Base-by-base conservation (phyloP, 2,888 invertebrate genomes). In the Amblyjoppa fuscipennis region DNA sequence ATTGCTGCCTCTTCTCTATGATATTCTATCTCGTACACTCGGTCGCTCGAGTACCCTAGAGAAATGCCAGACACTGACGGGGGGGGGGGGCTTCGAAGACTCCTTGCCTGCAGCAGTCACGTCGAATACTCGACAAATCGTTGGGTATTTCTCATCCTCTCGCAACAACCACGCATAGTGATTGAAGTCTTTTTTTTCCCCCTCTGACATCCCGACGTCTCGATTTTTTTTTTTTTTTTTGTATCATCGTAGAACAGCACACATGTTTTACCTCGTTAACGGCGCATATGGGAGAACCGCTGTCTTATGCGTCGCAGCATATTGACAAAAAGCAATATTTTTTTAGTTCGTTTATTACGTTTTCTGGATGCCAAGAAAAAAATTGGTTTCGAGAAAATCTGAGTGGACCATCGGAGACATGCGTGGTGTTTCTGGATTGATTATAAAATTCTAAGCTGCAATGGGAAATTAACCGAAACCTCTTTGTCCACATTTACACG, bases 51-150 rank as follows among this genome's bases (percentile, higher is more conserved):
- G 49, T 61, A 68, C 74, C 59, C 38, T 49, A 31, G 74, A 61
- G 74, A 69, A 83, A 73, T 59, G 41, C 45, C 68, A 74, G 74
- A 71, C 76, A 66, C 53, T 34, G 51, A 61, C 38, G 64, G 59
- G 20, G 20, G 59, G 20, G 20, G 20, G 20, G 45, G 66, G 49
- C 38, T 68, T 38, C 41, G 45, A 45, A 70, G 45, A 64, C 53
- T 51, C 70, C 28, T 53, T 20, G 74, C 75, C 79, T 41, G 76
- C 76, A 68, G 76, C 76, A 28, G 45, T 81, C 81, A 69, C 81
- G 81, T 81, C 75, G 59, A 70, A 49, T 59, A 20, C 41, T 66
- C 70, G 82, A 77, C 76, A 76, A 82, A 82, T 82, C 61, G 53
- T 34, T 51, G 71, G 71, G 31, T 76, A 71, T 82, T 59, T 82